Percentiles rank a stretch among this genome's conserved stretches.
phyloP scores from a whole-genome alignment of 1,140 invertebrate genomes.

The Sminthurides bifidus region DNA sequence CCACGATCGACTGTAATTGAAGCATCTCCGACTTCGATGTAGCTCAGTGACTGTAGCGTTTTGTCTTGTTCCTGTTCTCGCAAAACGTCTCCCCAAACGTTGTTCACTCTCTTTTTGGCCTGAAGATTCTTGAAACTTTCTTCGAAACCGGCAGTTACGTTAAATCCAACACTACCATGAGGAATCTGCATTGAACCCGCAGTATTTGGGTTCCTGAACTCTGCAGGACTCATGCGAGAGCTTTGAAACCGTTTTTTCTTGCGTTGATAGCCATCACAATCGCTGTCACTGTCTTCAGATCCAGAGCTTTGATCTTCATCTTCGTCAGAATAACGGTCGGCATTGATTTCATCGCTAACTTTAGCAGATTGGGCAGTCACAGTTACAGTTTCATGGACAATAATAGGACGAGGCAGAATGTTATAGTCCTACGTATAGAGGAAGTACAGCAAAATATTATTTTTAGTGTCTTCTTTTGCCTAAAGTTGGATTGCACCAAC shows the following conservation, averaged over 20 bases:
- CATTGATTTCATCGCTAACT: neutral
- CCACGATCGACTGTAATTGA: neutral
- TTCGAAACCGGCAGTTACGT: neutral
- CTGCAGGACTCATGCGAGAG: neutral
- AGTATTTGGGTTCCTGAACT: neutral
- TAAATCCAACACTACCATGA: neutral
- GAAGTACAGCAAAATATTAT: neutral
- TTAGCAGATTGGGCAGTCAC: neutral
- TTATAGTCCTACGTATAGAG: neutral
- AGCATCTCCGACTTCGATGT: neutral
- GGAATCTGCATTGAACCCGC: neutral
- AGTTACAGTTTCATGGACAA: neutral
- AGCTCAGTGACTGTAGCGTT: neutral
- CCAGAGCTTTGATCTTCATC: neutral
- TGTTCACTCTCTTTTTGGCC: neutral
- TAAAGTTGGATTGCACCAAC: neutral
- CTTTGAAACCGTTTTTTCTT: neutral
- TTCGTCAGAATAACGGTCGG: too few relatives aligned
- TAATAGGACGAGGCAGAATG: neutral
- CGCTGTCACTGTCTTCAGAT: neutral
- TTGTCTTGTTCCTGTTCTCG: neutral
- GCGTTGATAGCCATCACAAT: neutral
- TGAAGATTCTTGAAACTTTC: neutral
- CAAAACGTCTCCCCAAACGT: conserved; percentile 1
- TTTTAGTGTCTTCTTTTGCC: neutral